Base-by-base conservation (phyloP, 2,888 invertebrate species). In the Osmoderma eremita region DNA sequence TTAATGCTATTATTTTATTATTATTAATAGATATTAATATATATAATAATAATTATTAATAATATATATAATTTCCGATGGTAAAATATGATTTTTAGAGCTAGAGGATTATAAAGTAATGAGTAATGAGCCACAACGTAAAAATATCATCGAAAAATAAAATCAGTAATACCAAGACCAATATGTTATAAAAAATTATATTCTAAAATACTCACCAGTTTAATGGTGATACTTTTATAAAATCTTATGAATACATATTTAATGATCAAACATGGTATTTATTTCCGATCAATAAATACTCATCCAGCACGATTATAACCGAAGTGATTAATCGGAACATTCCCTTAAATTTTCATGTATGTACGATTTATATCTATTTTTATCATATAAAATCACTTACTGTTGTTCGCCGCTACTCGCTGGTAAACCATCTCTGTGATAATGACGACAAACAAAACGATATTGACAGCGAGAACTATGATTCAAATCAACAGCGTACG, bases 371-470 rank as follows among this genome's bases (percentile, higher is more conserved):
- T 18, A 3, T 18, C 12, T 1, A 36, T 53, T 13, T 38, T 53
- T 17, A 13, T 12, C 39, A 48, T 17, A 24, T 30, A 10, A 30
- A 17, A 6, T 30, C 30, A 70, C 72, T 74, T 68, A 74, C 72
- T 71, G 54, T 71, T 70, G 15, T 30, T 30, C 30, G 67, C 49
- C n/a, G 70, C 58, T 41, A 72, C 63, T 54, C 72, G 69, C 63
- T 74, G 74, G 49, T 72, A 72, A 48, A 74, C 74, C 74, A 74
- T 74, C 62, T 69, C 69, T 67, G 70, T 45, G 42, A 69, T 45
- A 20, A 70, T 49, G 36, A 66, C 45, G 56, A 69, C 63, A 36
- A 69, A 67, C 51, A 63, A 42, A 18, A 66, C 22, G 6, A 68
- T 63, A 51, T 69, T 67, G 65, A 70, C 68, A 5, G 58, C 24